Conservation (phyloP, 2,888 invertebrate genomes). For the Synergus gifuensis region DNA sequence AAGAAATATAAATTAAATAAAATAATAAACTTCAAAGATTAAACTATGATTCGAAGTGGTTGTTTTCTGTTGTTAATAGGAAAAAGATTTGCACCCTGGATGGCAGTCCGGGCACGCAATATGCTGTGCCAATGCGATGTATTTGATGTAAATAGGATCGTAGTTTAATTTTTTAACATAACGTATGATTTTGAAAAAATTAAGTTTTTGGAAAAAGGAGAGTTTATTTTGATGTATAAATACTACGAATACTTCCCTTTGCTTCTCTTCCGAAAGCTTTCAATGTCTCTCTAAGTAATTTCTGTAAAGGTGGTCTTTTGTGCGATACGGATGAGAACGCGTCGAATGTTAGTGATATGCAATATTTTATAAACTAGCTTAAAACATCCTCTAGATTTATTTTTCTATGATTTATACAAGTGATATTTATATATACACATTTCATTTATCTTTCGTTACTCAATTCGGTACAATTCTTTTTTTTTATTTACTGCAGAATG, state of each 20-base stretch:
- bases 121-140: conserved; percentile 73
- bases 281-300: conserved; percentile 32
- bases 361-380: conserved; percentile 37
- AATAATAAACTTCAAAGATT: background rate
- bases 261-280: conserved; percentile 39
- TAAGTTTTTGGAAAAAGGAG: conserved; percentile 23
- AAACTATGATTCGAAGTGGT: background rate
- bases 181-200: conserved; percentile 20
- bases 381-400: conserved; percentile 33
- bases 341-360: conserved; percentile 30
- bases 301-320: conserved; percentile 33
- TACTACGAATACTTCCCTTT: conserved; percentile 32
- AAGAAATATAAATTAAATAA: background rate
- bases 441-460: conserved; percentile 29
- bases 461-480: conserved; percentile 14
- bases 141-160: conserved; percentile 69
- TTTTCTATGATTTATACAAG: conserved; percentile 41
- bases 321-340: conserved; percentile 26
- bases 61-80: conserved; percentile 26
- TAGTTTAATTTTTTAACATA: conserved; percentile 59
- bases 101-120: conserved; percentile 69
- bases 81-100: conserved; percentile 47
- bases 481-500: conserved; percentile 10
- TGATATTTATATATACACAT: conserved; percentile 35
- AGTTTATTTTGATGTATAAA: conserved; percentile 40